Conservation (phyloP, 2,113 vertebrate species). For the Egretta garzetta region DNA sequence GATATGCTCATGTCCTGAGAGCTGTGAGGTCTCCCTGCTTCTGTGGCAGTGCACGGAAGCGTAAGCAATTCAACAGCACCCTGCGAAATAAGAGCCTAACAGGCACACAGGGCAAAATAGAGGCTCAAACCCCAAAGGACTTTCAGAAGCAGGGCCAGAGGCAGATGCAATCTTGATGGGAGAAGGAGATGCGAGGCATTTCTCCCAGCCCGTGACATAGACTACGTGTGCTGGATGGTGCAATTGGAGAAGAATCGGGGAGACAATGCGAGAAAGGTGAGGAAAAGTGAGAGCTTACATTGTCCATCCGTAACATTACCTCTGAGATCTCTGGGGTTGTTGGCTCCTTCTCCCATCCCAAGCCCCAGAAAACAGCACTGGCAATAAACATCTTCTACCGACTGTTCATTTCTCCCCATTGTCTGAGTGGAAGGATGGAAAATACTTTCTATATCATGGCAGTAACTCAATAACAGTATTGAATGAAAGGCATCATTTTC, state of each 20-base stretch:
- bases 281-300: neutral
- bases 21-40: neutral
- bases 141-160: neutral
- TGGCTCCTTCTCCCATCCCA: neutral
- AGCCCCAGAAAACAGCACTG: neutral
- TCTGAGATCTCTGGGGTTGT: neutral
- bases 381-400: neutral
- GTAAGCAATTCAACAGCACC: neutral
- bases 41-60: neutral
- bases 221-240: accelerated
- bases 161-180: neutral
- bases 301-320: neutral
- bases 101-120: neutral
- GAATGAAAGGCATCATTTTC: neutral
- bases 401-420: neutral
- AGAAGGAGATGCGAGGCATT: neutral
- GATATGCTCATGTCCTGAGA: neutral
- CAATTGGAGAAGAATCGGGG: neutral
- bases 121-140: neutral
- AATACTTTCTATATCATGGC: neutral
- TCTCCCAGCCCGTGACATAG: neutral
- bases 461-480: neutral
- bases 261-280: neutral
- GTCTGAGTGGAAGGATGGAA: neutral
- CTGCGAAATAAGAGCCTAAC: neutral